These are phyloP conservation scores for Polymixis lichenea DNA, from an alignment of 2,888 invertebrate genomes.

Conservation along the genomic window DNA sequence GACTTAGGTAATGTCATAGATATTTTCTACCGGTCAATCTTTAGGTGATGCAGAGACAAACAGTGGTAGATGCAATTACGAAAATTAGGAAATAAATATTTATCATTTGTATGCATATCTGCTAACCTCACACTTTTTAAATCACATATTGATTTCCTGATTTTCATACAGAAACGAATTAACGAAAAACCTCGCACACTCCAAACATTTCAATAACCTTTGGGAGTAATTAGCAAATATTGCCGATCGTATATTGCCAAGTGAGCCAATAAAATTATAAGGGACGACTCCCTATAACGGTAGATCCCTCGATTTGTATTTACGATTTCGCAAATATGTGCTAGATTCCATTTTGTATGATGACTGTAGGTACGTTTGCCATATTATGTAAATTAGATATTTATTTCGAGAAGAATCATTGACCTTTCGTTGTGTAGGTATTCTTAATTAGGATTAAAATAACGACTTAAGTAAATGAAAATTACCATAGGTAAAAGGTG, in stretches of 20 bases:
- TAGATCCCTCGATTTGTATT: conserved; percentile 56
- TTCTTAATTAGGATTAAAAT: not conserved
- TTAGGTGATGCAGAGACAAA: too few relatives aligned
- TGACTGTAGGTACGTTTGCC: not conserved
- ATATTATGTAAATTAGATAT: not conserved
- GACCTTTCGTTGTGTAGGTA: not conserved
- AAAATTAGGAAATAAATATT: too few relatives aligned
- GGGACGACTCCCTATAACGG: conserved; percentile 35
- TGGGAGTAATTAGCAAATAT: conserved; percentile 51
- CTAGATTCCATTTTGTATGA: conserved; percentile 33
- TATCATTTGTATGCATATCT: too few relatives aligned
- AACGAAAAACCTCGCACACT: conserved; percentile 15
- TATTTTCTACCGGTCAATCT: too few relatives aligned
- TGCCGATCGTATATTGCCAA: conserved; percentile 34
- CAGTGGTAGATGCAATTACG: too few relatives aligned
- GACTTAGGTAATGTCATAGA: too few relatives aligned
- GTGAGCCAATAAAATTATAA: conserved; percentile 56
- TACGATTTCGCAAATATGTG: conserved; percentile 57
- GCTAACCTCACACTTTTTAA: not conserved
- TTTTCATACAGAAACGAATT: not conserved
- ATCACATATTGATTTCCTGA: conserved; percentile 5
- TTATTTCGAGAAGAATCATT: not conserved
- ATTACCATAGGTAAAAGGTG: too few relatives aligned
- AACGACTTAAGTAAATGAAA: not conserved
- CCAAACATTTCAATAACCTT: conserved; percentile 39